Percentiles rank a stretch among this genome's conserved stretches.
Evolutionary conservation across 2,797 vertebrate genomes (phyloP).

Genomic region (Premnoplex brunnescens): DNA sequence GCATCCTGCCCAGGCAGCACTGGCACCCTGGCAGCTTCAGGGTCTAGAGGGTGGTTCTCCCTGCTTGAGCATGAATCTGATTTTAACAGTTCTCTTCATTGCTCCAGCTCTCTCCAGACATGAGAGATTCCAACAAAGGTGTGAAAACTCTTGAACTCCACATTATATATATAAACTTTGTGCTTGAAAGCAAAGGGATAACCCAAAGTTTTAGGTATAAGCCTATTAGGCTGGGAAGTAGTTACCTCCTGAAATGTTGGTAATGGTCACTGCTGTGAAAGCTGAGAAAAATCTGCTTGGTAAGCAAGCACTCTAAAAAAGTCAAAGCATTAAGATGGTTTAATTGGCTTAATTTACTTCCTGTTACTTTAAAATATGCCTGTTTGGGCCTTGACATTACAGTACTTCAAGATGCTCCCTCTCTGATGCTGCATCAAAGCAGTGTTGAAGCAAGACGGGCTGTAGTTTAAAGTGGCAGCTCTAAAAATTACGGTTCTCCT

Average conservation of each 20-base stretch:
- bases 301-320: constrained; percentile 36
- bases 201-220: not conserved
- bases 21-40: not conserved
- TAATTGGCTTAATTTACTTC: constrained; percentile 72
- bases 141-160: not conserved
- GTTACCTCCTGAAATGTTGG: not conserved
- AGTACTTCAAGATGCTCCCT: constrained; percentile 34
- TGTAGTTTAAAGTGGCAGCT: constrained; percentile 69
- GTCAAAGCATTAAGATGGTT: constrained; percentile 46
- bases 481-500: constrained; percentile 71
- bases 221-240: not conserved
- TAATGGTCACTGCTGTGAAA: not conserved
- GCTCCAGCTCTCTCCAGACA: not conserved
- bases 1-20: not conserved
- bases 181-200: not conserved
- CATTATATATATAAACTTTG: not conserved
- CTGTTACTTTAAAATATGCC: constrained; percentile 68
- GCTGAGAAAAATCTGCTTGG: constrained; percentile 42
- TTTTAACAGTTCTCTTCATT: not conserved
- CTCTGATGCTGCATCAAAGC: constrained; percentile 63
- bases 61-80: not conserved
- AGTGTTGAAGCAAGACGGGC: constrained; percentile 23
- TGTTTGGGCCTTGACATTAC: constrained; percentile 61
- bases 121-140: not conserved
- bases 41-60: accelerated